Percentiles rank a stretch among this genome's conserved stretches.
These are phyloP conservation scores for Rachycentron canadum DNA, from an alignment of 2,797 vertebrate genomes.

Conservation along the genomic window DNA sequence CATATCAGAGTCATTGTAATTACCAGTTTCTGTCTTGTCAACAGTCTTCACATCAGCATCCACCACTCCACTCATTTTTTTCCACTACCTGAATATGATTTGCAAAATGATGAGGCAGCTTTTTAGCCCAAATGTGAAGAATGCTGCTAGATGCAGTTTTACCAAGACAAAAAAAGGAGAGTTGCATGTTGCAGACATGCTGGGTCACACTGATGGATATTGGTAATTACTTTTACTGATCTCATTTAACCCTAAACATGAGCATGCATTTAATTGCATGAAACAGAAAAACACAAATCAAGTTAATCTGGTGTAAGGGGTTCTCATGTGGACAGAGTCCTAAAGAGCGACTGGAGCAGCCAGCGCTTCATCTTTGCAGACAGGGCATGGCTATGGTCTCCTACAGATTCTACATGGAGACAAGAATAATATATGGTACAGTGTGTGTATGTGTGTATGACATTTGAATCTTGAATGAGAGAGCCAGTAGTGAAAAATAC, in stretches of 20 bases:
- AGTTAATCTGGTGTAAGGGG: conserved; percentile 71
- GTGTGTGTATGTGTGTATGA: neutral
- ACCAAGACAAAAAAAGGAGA: neutral
- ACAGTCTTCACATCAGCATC: neutral
- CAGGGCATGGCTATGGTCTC: conserved; percentile 37
- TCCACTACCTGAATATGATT: neutral
- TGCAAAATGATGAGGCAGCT: conserved; percentile 11
- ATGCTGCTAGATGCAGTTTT: conserved; percentile 20
- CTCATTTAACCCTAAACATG: conserved; percentile 68
- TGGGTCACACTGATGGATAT: conserved; percentile 64
- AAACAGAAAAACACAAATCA: conserved; percentile 72
- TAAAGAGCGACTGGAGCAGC: conserved; percentile 52
- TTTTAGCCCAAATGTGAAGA: conserved; percentile 3
- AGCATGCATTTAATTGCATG: conserved; percentile 70
- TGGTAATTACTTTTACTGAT: conserved; percentile 74
- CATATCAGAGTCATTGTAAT: neutral
- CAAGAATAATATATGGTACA: conserved; percentile 34
- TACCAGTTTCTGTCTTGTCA: conserved; percentile 4
- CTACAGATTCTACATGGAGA: conserved; percentile 20
- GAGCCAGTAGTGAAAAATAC: neutral
- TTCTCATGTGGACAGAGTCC: conserved; percentile 58
- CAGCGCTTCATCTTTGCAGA: conserved; percentile 52
- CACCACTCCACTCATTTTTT: neutral
- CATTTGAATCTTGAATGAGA: too few relatives aligned
- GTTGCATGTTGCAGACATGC: conserved; percentile 20